phyloP scores from a whole-genome alignment of 2,888 invertebrate genomes.

The Drosophila borealis region DNA sequence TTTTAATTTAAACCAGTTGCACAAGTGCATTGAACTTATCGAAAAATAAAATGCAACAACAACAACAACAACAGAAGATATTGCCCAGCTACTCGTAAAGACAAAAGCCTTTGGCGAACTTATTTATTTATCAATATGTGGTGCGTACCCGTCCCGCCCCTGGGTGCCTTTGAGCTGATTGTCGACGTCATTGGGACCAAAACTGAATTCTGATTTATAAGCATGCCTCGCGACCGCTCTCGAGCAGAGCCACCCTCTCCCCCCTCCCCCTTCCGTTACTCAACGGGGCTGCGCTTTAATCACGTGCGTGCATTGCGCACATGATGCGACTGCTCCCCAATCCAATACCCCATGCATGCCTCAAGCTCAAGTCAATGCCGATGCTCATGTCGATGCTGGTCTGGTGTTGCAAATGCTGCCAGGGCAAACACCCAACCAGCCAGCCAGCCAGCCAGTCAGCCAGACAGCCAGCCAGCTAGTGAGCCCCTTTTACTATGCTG shows the following conservation, averaged over 20 bases:
- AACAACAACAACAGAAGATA: constrained; percentile 13
- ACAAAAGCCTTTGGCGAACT: constrained; percentile 78
- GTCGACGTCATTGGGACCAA: constrained; percentile 67
- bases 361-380: constrained; percentile 44
- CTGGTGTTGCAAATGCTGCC: constrained; percentile 75
- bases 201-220: constrained; percentile 79
- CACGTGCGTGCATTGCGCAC: constrained; percentile 79
- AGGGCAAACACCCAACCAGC: constrained; percentile 70
- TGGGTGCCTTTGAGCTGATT: constrained; percentile 59
- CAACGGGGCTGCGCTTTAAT: constrained; percentile 79
- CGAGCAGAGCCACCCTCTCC: constrained; percentile 2
- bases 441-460: constrained; percentile 21
- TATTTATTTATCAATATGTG: constrained; percentile 82
- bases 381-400: constrained; percentile 66
- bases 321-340: constrained; percentile 72
- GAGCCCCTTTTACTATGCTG: constrained; percentile 52
- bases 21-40: constrained; percentile 72
- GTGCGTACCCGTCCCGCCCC: constrained; percentile 47
- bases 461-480: constrained; percentile 21
- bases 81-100: constrained; percentile 48
- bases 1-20: constrained; percentile 79
- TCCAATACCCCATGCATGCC: constrained; percentile 60
- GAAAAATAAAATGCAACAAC: constrained; percentile 21
- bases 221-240: constrained; percentile 48
- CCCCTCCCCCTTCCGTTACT: constrained; percentile 25